Evolutionary conservation across 2,113 vertebrate species (phyloP), one percentile per base, ranked within the genome.

Genomic region (Clarias macrocephalus): DNA sequence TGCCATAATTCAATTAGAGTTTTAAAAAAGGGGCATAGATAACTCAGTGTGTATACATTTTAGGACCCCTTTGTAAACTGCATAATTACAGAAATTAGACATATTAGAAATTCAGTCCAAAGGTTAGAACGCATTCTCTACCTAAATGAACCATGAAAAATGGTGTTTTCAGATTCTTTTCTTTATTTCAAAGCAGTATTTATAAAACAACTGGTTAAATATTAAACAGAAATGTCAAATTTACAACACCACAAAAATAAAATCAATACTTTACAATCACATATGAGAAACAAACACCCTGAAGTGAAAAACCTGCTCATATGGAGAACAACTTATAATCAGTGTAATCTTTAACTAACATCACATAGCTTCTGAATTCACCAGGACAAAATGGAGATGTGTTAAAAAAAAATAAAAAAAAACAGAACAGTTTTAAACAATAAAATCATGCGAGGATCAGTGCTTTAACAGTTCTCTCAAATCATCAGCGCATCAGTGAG

Each of bases 101-200:
- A 28, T 15, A 73, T 37, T 72, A 42, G 18, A 10, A 21, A 72
- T 70, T 70, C 0, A 33, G 18, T 70, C 15, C 16, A 70, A 70
- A 68, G 0, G 11, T 70, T 19, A 18, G 65, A 68, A 65, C 23
- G 25, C 8, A n/a, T 9, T 65, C 10, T n/a, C 33, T 10, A 57
- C 12, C 28, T 23, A 62, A 81, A 62, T 59, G 56, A 5, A 60
- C 0, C 5, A 18, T 23, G 23, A 63, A 37, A 37, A 30, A 12
- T 37, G 19, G 19, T 68, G 6, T 73, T 89, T 82, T 54, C 66
- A 76, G 52, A 76, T 85, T 85, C 13, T 68, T 63, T 81, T 63
- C 62, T 86, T 89, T 82, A 88, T 86, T 88, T 88, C 84, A 88
- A 88, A 86, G 62, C 8, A 7, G 42, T 83, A 56, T 28, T 56